Conservation (phyloP, 2,113 vertebrate genomes). For the Pseudonaja textilis region DNA sequence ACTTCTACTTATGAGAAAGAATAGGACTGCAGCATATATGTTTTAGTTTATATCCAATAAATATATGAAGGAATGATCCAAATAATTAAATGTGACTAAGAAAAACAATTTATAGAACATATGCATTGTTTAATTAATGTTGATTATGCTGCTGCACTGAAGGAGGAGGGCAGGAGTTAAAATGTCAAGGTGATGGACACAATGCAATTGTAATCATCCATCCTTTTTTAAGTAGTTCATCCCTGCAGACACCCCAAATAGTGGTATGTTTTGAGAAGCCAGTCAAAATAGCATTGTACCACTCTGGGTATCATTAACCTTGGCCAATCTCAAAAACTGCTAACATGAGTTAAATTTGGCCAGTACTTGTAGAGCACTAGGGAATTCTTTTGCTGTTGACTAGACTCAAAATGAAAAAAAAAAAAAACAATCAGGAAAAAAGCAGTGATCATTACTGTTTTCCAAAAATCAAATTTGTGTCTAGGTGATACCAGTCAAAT, state of each 20-base stretch:
- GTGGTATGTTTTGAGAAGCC: not conserved
- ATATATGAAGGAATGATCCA: not conserved
- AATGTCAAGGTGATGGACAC: not conserved
- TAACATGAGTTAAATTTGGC: not conserved
- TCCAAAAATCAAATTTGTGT: not conserved
- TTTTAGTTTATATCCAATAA: not conserved
- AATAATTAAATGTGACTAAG: not conserved
- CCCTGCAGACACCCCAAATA: not conserved
- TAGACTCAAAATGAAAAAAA: not conserved
- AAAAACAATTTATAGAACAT: not conserved
- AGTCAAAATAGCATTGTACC: not conserved
- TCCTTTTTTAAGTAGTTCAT: not conserved
- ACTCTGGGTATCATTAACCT: not conserved
- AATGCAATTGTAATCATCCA: not conserved
- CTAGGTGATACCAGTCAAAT: not conserved
- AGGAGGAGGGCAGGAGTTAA: not conserved
- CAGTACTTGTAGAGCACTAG: not conserved
- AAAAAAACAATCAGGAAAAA: not conserved
- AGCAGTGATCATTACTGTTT: not conserved
- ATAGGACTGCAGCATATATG: not conserved
- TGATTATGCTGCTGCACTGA: too few species aligned
- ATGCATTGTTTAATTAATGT: not conserved
- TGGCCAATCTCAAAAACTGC: not conserved
- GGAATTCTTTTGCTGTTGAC: not conserved
- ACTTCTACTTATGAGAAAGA: not conserved